Conservation (phyloP, 2,113 vertebrate genomes). For the Gasterosteus nipponicus region DNA sequence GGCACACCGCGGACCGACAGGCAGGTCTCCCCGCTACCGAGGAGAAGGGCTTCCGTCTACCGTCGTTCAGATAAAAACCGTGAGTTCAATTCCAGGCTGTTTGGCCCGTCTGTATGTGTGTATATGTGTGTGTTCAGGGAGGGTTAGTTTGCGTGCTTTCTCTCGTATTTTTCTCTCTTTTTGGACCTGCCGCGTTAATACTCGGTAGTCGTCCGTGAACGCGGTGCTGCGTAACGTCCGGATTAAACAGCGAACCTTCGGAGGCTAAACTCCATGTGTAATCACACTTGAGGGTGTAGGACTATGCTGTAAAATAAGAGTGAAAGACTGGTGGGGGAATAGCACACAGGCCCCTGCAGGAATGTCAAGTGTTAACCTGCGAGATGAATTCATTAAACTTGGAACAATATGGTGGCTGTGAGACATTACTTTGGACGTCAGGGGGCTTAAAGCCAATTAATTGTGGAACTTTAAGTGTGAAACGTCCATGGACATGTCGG, state of each 20-base stretch:
- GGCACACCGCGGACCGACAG: constrained; percentile 8
- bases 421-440: neutral
- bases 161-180: neutral
- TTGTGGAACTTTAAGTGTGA: neutral
- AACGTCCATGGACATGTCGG: neutral
- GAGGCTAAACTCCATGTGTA: neutral
- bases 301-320: neutral
- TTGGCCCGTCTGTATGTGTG: neutral
- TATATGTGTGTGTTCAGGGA: neutral
- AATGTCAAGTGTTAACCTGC: neutral
- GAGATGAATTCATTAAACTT: neutral
- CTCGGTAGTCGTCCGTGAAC: neutral
- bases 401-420: neutral
- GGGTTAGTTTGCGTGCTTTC: neutral
- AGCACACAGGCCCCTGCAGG: neutral
- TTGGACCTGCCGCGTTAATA: neutral
- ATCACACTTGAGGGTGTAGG: neutral
- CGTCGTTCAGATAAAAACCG: neutral
- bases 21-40: too few species aligned
- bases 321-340: neutral
- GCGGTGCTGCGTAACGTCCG: too few species aligned
- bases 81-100: neutral
- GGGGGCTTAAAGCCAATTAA: neutral
- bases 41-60: too few species aligned
- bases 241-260: neutral